These are phyloP conservation scores for Cheilinus undulatus DNA, from an alignment of 2,113 vertebrate species.

Conservation along the genomic window DNA sequence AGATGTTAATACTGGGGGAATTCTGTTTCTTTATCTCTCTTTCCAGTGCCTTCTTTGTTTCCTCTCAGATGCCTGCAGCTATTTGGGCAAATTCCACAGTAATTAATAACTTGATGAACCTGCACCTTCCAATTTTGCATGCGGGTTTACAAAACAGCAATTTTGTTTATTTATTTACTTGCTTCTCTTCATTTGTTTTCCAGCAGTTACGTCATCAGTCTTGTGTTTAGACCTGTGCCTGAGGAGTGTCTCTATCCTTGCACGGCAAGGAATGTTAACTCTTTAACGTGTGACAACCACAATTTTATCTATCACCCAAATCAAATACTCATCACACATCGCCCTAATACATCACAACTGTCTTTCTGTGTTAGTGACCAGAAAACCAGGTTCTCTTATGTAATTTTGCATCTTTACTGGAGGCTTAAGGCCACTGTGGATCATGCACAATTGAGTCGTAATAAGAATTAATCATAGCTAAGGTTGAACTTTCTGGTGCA, in stretches of 20 bases:
- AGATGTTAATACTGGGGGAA: conserved; percentile 63
- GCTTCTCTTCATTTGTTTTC: conserved; percentile 21
- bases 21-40: conserved; percentile 41
- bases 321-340: not conserved
- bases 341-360: not conserved
- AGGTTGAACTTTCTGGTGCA: too few species aligned
- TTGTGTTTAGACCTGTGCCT: conserved; percentile 25
- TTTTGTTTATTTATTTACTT: conserved; percentile 36
- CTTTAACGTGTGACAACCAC: conserved; percentile 6
- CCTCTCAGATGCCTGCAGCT: conserved; percentile 30
- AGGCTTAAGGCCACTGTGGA: not conserved
- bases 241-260: conserved; percentile 27
- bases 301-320: conserved; percentile 3
- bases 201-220: conserved; percentile 8
- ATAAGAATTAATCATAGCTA: conserved; percentile 1
- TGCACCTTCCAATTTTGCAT: conserved; percentile 1
- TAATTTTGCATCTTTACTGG: not conserved
- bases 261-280: conserved; percentile 30
- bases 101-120: conserved; percentile 26
- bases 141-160: conserved; percentile 1
- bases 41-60: conserved; percentile 44
- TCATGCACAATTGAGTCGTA: not conserved
- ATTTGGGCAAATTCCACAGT: conserved; percentile 10
- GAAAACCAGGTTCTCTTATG: conserved; percentile 1
- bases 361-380: not conserved